Conservation (phyloP, 2,888 invertebrate genomes). For the Electrophaes corylata region DNA sequence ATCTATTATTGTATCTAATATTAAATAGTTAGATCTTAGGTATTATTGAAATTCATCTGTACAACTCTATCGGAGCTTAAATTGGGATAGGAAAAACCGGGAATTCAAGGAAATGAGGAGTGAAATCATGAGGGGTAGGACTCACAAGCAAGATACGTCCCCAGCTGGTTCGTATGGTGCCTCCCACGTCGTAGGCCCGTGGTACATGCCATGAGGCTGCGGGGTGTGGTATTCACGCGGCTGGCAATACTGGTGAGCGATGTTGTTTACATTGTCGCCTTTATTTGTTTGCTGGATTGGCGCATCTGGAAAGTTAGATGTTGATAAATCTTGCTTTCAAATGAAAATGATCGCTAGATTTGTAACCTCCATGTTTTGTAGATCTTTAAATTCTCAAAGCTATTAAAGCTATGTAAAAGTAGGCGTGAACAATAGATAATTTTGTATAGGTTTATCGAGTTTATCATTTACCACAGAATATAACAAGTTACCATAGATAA, state of each 20-base stretch:
- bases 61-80: not conserved
- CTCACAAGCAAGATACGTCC: slow-evolving; percentile 82
- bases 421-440: no score
- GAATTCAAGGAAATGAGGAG: slow-evolving; percentile 49
- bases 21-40: not conserved
- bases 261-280: slow-evolving; percentile 84
- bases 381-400: no score
- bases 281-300: slow-evolving; percentile 72
- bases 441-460: no score
- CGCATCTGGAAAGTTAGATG: slow-evolving; percentile 73
- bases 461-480: no score
- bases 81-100: slow-evolving; percentile 31
- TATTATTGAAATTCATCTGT: no score
- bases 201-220: slow-evolving; percentile 66
- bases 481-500: no score
- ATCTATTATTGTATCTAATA: not conserved
- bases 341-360: no score
- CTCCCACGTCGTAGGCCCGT: slow-evolving; percentile 72
- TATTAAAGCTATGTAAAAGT: no score
- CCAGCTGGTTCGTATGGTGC: slow-evolving; percentile 79
- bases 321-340: slow-evolving; percentile 37
- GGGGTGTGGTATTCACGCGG: slow-evolving; percentile 71
- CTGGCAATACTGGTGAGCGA: slow-evolving; percentile 73
- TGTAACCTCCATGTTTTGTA: no score
- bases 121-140: slow-evolving; percentile 70